Base-by-base conservation (phyloP, 2,888 invertebrate genomes). In the Hyposoter didymator region DNA sequence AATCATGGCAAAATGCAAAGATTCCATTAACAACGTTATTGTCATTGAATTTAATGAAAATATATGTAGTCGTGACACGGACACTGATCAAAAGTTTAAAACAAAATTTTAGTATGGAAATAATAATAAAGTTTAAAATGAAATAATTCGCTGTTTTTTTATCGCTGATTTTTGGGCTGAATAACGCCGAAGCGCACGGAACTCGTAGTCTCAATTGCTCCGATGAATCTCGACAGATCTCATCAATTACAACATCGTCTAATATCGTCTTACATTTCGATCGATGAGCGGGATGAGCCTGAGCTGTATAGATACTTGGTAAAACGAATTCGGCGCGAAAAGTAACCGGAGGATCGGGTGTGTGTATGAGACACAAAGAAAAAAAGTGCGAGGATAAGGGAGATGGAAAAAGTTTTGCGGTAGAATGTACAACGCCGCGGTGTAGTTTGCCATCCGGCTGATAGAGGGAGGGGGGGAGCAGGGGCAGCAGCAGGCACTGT, bases 401-500 rank as follows among this genome's bases (percentile, higher is more conserved):
- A 45, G 12, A 12, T 14, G 35, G 28, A 69, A 45, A 35, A 87
- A 89, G 86, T 91, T 91, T 90, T 89, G 89, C 59, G 66, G 28
- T 12, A 5, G 89, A 85, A 78, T 91, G 91, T 92, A 92, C 89
- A 39, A 19, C 28, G 81, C 55, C 75, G 84, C 14, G 52, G 62
- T 66, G 88, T 93, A 92, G 92, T 93, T 92, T 91, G 81, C 78
- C 75, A 76, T 88, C 87, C 90, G 88, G 85, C 90, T 90, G 90
- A 81, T 89, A 92, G 93, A 91, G 93, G 39, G 39, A 39, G 39
- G 39, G 39, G 39, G 39, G 39, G 8, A 39, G 39, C 39, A 39
- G 39, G 80, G 80, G 92, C 91, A 92, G 92, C 91, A 92, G 93
- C 91, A 88, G 88, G 87, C 88, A 88, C 91, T 90, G 92, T 90